Evolutionary conservation across 2,113 vertebrate species (phyloP).

Genomic region (Cryptomyrus ogoouensis): DNA sequence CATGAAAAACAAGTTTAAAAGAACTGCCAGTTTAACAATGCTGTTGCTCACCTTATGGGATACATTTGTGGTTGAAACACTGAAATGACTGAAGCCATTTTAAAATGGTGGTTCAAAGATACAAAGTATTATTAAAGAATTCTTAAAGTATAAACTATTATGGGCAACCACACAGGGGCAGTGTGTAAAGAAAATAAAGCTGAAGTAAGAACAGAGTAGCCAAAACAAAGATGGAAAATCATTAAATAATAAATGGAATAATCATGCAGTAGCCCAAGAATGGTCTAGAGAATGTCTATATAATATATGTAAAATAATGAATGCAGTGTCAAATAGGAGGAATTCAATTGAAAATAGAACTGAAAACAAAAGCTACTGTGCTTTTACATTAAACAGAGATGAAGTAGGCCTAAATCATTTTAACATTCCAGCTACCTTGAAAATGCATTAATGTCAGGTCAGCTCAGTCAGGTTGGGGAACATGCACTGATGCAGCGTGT

Average conservation of each 20-base stretch:
- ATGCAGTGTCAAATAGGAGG: background rate
- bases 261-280: background rate
- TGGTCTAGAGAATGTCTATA: background rate
- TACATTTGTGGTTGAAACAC: background rate
- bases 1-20: background rate
- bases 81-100: background rate
- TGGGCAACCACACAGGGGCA: background rate
- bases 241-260: background rate
- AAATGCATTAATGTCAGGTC: background rate
- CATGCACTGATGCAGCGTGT: too few relatives aligned
- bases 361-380: background rate
- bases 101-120: background rate
- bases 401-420: background rate
- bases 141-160: background rate
- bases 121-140: background rate
- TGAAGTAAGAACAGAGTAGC: background rate
- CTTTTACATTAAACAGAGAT: background rate
- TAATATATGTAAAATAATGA: background rate
- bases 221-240: background rate
- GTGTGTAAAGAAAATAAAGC: background rate
- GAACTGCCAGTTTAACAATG: background rate
- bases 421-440: background rate
- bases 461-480: too few relatives aligned
- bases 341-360: background rate
- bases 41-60: background rate